Conservation (phyloP, 2,113 vertebrate genomes). For the Lepus europaeus region DNA sequence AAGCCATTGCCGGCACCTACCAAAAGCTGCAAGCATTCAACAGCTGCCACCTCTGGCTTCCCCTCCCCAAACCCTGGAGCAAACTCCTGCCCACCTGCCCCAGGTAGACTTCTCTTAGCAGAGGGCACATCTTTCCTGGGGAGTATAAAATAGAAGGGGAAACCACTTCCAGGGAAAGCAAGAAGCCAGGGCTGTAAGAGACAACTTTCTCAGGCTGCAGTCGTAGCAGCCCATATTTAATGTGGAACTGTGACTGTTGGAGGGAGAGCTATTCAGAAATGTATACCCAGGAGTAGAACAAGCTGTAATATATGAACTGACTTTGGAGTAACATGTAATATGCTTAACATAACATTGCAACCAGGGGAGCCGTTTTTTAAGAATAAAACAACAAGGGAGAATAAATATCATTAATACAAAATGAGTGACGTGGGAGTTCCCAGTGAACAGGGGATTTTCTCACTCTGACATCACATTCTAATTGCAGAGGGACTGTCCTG, state of each 20-base stretch:
- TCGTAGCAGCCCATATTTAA: slow-evolving; percentile 76
- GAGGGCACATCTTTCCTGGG: slow-evolving; percentile 20
- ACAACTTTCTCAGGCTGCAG: slow-evolving; percentile 29
- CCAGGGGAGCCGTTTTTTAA: slow-evolving; percentile 78
- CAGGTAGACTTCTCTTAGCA: slow-evolving; percentile 37
- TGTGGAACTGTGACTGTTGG: slow-evolving; percentile 52
- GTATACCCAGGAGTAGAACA: slow-evolving; percentile 61
- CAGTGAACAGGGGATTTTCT: slow-evolving; percentile 70
- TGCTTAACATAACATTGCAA: slow-evolving; percentile 82
- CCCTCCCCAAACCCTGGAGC: not conserved
- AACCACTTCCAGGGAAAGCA: slow-evolving; percentile 63
- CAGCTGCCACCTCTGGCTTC: not conserved
- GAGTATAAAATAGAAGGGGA: not conserved
- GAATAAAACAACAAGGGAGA: slow-evolving; percentile 66
- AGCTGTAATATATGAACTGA: slow-evolving; percentile 80
- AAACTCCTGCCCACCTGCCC: slow-evolving; percentile 26
- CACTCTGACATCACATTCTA: slow-evolving; percentile 75
- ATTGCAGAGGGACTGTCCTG: slow-evolving; percentile 51
- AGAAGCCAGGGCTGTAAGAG: slow-evolving; percentile 42
- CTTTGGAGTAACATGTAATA: slow-evolving; percentile 79
- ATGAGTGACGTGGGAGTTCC: slow-evolving; percentile 73
- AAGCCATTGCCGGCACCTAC: not conserved
- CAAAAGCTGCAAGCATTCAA: not conserved
- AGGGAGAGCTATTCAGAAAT: slow-evolving; percentile 78
- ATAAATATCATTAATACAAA: slow-evolving; percentile 72